Conservation (phyloP, 2,888 invertebrate species). For the Xestia rhomboidea region DNA sequence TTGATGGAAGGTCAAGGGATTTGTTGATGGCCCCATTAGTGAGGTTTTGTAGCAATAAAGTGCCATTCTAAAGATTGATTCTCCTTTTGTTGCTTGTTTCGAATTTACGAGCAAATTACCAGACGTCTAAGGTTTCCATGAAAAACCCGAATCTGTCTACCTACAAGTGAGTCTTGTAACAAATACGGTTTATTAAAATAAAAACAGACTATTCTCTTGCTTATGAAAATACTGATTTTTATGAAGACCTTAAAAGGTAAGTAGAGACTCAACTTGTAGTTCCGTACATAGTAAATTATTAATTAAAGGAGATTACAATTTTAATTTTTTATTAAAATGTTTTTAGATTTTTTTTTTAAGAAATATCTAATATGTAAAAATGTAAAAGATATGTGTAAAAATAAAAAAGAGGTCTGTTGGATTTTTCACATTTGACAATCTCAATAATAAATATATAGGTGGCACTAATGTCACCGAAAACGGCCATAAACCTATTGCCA, state of each 20-base stretch:
- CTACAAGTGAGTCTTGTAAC: not conserved
- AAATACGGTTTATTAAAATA: not conserved
- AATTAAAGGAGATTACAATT: too few species aligned
- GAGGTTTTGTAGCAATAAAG: not conserved
- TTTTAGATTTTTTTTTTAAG: too few species aligned
- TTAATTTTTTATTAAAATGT: too few species aligned
- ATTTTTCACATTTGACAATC: not conserved
- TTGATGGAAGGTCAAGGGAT: constrained; percentile 19
- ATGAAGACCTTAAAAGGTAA: too few species aligned
- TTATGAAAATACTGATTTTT: not conserved
- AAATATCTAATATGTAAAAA: too few species aligned
- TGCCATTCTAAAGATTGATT: not conserved
- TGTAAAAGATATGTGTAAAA: too few species aligned
- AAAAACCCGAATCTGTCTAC: not conserved
- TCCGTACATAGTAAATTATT: too few species aligned
- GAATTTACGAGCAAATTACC: not conserved
- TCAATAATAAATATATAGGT: not conserved
- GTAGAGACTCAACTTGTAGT: too few species aligned
- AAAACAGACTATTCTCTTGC: not conserved
- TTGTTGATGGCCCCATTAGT: not conserved
- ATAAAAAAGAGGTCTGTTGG: not conserved
- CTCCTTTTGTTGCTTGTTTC: not conserved
- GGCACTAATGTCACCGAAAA: not conserved
- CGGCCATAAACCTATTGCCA: not conserved
- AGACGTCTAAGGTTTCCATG: not conserved